Evolutionary conservation across 2,797 vertebrate species (phyloP).

Genomic region (Eulemur coronatus): DNA sequence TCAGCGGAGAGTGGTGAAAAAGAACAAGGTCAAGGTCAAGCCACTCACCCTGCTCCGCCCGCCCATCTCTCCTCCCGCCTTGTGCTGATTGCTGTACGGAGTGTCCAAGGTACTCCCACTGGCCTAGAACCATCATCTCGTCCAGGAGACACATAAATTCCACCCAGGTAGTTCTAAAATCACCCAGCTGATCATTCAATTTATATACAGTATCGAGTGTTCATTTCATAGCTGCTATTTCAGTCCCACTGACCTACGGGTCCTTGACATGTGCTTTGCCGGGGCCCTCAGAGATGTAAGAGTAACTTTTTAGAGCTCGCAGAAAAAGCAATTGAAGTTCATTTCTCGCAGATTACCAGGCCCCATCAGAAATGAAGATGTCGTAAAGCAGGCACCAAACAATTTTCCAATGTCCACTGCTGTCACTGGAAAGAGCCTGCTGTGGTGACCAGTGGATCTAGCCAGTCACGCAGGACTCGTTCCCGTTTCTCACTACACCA

Average conservation of each 20-base stretch:
- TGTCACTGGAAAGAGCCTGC: not conserved
- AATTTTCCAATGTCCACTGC: not conserved
- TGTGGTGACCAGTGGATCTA: not conserved
- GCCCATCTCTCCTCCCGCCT: not conserved
- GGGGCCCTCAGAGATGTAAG: constrained; percentile 32
- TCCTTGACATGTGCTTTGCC: constrained; percentile 45
- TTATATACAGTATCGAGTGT: constrained; percentile 73
- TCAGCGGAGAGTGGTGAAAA: constrained; percentile 39
- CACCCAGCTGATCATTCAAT: constrained; percentile 73
- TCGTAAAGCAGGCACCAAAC: not conserved
- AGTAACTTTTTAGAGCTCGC: constrained; percentile 54
- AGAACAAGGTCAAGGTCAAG: constrained; percentile 49
- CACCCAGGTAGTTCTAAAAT: constrained; percentile 65
- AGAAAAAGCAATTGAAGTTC: constrained; percentile 69
- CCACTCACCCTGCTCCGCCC: not conserved
- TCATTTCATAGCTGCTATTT: constrained; percentile 70
- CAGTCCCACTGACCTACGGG: not conserved
- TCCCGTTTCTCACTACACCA: not conserved
- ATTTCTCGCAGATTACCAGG: constrained; percentile 67
- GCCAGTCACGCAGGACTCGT: rapidly evolving
- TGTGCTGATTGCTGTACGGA: not conserved
- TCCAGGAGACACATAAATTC: constrained; percentile 63
- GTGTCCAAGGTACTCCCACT: constrained; percentile 26
- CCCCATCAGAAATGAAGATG: constrained; percentile 47
- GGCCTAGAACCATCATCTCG: constrained; percentile 63